These are phyloP conservation scores for Cirrhinus mrigala DNA, from an alignment of 2,797 vertebrate genomes.

Conservation along the genomic window DNA sequence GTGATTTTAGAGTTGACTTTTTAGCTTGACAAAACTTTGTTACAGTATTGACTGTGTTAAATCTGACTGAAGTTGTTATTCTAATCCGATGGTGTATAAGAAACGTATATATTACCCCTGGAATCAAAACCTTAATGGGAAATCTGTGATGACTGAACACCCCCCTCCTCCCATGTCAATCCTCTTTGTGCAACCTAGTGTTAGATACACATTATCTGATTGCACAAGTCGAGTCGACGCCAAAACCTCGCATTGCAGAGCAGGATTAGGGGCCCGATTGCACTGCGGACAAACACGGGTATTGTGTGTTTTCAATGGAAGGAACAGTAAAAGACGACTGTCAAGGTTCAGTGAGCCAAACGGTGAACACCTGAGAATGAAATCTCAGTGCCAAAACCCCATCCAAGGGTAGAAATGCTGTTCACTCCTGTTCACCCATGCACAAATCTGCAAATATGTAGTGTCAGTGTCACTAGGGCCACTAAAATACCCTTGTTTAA, in stretches of 20 bases:
- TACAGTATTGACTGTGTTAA: slow-evolving; percentile 4
- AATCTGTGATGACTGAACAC: slow-evolving; percentile 58
- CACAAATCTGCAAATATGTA: background rate
- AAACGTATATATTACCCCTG: slow-evolving; percentile 44
- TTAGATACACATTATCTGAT: slow-evolving; percentile 60
- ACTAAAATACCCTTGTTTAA: background rate
- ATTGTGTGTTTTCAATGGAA: slow-evolving; percentile 40
- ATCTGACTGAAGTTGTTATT: slow-evolving; percentile 32
- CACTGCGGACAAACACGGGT: slow-evolving; percentile 18
- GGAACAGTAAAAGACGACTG: slow-evolving; percentile 19
- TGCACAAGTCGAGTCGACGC: slow-evolving; percentile 46
- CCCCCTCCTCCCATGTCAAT: slow-evolving; percentile 28
- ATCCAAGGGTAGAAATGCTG: background rate
- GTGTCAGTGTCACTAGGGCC: background rate
- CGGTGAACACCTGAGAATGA: slow-evolving; percentile 8
- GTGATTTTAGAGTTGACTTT: too few relatives aligned
- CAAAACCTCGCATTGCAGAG: slow-evolving; percentile 26
- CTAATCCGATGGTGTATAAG: slow-evolving; percentile 23
- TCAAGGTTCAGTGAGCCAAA: slow-evolving; percentile 29
- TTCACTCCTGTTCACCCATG: background rate
- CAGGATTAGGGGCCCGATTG: slow-evolving; percentile 43
- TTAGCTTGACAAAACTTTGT: background rate
- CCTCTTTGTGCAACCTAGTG: slow-evolving; percentile 64
- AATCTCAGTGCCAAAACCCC: background rate
- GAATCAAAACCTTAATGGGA: slow-evolving; percentile 59